Conservation (phyloP, 2,888 invertebrate species). For the Chymomyza procnemis region DNA sequence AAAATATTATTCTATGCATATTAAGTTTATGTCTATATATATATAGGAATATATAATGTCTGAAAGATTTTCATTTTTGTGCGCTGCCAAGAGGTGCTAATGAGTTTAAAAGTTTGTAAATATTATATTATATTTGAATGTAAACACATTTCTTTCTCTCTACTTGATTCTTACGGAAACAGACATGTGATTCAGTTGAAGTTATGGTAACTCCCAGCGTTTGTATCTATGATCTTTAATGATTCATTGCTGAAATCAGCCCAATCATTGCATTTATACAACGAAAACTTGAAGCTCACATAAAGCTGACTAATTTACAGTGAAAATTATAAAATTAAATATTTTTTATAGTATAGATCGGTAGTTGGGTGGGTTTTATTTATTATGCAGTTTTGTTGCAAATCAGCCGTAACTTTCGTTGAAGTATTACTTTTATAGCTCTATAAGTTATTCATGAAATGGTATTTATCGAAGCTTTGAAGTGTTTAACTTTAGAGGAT, state of each 20-base stretch:
- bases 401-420: background rate
- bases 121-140: slow-evolving; percentile 28
- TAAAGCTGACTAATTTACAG: slow-evolving; percentile 1
- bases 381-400: background rate
- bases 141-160: slow-evolving; percentile 18
- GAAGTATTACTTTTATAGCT: background rate
- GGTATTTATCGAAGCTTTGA: no score
- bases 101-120: slow-evolving; percentile 15
- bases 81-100: slow-evolving; percentile 24
- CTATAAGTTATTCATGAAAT: background rate
- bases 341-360: background rate
- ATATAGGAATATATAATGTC: background rate
- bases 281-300: background rate
- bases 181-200: slow-evolving; percentile 19
- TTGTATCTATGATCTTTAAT: slow-evolving; percentile 3
- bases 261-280: background rate
- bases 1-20: background rate
- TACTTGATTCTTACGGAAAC: background rate
- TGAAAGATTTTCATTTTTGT: slow-evolving; percentile 4
- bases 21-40: background rate
- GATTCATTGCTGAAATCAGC: slow-evolving; percentile 34
- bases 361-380: background rate
- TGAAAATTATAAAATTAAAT: background rate
- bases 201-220: background rate
- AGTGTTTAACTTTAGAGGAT: no score